Percentiles rank a stretch among this genome's conserved stretches.
These are phyloP conservation scores for Myrmecobius fasciatus DNA, from an alignment of 2,113 vertebrate genomes.

Conservation along the genomic window DNA sequence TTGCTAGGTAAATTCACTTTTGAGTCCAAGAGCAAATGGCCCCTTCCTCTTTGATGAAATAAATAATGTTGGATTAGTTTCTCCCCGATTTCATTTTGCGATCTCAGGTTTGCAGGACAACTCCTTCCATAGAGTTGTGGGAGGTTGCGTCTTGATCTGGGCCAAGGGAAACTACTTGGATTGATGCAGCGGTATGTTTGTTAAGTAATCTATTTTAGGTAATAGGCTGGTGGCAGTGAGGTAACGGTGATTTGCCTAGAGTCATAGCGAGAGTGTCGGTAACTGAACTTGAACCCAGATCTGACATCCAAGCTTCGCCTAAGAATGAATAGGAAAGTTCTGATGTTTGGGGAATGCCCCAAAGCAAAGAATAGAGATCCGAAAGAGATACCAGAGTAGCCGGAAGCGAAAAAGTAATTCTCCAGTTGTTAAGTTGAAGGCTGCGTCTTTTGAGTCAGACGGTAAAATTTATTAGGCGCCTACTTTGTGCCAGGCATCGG, in stretches of 20 bases:
- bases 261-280: not conserved
- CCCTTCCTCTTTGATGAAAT: not conserved
- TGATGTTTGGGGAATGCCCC: not conserved
- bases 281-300: not conserved
- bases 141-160: not conserved
- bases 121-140: not conserved
- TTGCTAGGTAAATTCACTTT: no score
- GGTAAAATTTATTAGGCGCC: not conserved
- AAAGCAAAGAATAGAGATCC: not conserved
- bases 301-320: not conserved
- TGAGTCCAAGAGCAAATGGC: no score
- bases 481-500: not conserved
- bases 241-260: no score
- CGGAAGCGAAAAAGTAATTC: not conserved
- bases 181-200: no score
- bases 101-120: not conserved
- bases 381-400: not conserved
- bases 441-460: not conserved
- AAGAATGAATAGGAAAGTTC: not conserved
- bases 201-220: not conserved
- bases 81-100: not conserved
- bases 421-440: not conserved
- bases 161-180: not conserved
- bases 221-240: not conserved
- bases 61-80: not conserved